These are phyloP conservation scores for Vireo altiloquus DNA, from an alignment of 2,113 vertebrate species.

Conservation along the genomic window DNA sequence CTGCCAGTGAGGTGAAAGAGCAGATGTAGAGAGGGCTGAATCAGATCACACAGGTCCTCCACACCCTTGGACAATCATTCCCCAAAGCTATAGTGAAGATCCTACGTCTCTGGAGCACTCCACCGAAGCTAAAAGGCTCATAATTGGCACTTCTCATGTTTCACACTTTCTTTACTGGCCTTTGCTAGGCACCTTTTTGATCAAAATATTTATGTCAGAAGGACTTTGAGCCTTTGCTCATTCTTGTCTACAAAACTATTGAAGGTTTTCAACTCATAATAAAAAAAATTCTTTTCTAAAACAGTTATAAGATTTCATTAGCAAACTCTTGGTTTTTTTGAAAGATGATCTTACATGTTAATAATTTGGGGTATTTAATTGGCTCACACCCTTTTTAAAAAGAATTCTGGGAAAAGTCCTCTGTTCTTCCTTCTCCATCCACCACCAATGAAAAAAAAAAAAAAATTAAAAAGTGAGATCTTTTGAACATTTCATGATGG, in stretches of 20 bases:
- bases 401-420: neutral
- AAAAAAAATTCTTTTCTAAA: neutral
- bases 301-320: neutral
- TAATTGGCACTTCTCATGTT: neutral
- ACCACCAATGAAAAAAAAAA: neutral
- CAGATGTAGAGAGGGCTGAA: neutral
- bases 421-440: neutral
- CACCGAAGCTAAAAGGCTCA: neutral
- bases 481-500: neutral
- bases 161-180: neutral
- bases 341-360: neutral
- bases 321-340: neutral
- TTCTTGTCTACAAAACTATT: neutral
- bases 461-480: fast-evolving
- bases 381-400: neutral
- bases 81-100: neutral
- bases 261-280: neutral
- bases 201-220: neutral
- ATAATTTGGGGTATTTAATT: neutral
- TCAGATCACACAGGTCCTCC: neutral
- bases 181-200: neutral
- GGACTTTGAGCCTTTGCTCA: neutral
- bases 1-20: neutral
- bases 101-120: neutral
- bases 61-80: neutral